A percentile compares a stretch with the other conserved stretches of the same genome.
phyloP scores from a whole-genome alignment of 2,797 vertebrate genomes.

The Falco peregrinus region DNA sequence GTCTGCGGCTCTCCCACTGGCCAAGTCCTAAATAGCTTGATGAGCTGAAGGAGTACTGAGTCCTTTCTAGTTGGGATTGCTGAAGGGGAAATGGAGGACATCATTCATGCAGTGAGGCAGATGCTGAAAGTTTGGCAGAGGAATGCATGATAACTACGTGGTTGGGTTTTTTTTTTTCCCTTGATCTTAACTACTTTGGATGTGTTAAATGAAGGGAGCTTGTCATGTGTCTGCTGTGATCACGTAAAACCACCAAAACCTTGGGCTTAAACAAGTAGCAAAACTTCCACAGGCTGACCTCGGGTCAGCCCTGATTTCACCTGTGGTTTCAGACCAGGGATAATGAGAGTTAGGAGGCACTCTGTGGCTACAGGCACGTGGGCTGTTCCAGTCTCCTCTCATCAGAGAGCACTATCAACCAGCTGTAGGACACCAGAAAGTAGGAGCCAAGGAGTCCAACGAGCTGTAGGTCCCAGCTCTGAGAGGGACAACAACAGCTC shows the following conservation, averaged over 20 bases:
- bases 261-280: neutral
- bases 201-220: constrained; percentile 38
- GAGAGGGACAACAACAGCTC: neutral
- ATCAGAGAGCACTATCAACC: neutral
- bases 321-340: neutral
- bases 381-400: neutral
- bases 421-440: neutral
- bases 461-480: neutral
- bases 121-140: neutral
- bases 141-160: neutral
- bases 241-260: neutral
- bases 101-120: neutral
- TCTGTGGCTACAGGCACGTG: neutral
- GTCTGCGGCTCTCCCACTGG: neutral
- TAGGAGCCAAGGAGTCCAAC: neutral
- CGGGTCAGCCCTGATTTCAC: neutral
- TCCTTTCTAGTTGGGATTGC: neutral
- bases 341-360: neutral
- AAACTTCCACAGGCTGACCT: neutral
- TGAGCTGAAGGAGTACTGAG: neutral
- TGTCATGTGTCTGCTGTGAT: neutral
- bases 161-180: neutral
- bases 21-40: neutral
- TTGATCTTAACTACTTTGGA: constrained; percentile 14
- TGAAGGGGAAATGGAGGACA: neutral